Evolutionary conservation across 2,888 invertebrate species (phyloP).

Genomic region (Hirtodrosophila trivittata): DNA sequence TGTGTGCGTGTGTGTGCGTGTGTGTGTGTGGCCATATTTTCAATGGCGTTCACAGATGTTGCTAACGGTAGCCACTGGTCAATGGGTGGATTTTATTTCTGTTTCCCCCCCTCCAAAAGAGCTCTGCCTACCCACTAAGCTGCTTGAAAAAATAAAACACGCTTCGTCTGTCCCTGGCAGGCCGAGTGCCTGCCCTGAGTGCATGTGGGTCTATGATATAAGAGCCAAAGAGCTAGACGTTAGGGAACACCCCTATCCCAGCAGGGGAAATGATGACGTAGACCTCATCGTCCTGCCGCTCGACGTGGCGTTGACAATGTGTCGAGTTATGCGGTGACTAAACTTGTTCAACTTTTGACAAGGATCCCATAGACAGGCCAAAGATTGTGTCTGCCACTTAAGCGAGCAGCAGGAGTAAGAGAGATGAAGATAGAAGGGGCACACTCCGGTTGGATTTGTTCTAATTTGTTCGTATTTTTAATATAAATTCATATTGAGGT

Average conservation of each 20-base stretch:
- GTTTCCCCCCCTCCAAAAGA: not conserved
- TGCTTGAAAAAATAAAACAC: constrained; percentile 9
- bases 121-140: not conserved
- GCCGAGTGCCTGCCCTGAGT: constrained; percentile 26
- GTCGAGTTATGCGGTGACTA: constrained; percentile 39
- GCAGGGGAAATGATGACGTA: constrained; percentile 9
- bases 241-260: not conserved
- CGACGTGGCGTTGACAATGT: constrained; percentile 32
- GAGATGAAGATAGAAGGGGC: not conserved
- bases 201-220: constrained; percentile 15
- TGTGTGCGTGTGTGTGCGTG: constrained; percentile 10
- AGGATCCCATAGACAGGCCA: constrained; percentile 23
- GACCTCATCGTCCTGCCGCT: not conserved
- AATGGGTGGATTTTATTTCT: constrained; percentile 23
- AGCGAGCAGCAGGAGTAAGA: constrained; percentile 9
- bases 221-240: not conserved
- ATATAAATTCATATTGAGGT: no score
- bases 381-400: constrained; percentile 20
- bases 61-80: constrained; percentile 26
- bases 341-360: constrained; percentile 52
- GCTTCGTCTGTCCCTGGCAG: constrained; percentile 35
- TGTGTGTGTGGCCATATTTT: constrained; percentile 27
- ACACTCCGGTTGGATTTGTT: no score
- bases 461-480: no score
- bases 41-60: constrained; percentile 39